A percentile compares a stretch with the other conserved stretches of the same genome.
Evolutionary conservation across 2,797 vertebrate species (phyloP).

Genomic region (Tangara arthus): DNA sequence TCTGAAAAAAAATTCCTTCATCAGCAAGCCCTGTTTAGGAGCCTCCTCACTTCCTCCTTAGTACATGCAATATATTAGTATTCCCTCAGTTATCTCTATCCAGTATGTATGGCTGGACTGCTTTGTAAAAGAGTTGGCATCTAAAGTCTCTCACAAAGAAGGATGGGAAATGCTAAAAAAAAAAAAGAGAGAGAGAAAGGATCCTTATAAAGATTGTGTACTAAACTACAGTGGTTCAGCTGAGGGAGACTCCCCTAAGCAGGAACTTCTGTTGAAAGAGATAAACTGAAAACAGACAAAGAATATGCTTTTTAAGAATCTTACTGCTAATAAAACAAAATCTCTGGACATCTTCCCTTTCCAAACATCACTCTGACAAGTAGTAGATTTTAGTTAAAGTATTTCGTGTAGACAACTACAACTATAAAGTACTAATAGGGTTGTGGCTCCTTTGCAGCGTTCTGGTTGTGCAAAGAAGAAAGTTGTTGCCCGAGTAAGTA

Average conservation of each 20-base stretch:
- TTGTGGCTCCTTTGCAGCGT: conserved; percentile 24
- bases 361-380: neutral
- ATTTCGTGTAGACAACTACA: neutral
- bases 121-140: neutral
- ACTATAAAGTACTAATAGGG: neutral
- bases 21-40: neutral
- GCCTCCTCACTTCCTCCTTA: neutral
- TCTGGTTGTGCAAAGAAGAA: conserved; percentile 57
- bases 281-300: neutral
- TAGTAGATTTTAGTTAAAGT: neutral
- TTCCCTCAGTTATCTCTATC: neutral
- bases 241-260: neutral
- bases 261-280: neutral
- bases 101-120: neutral
- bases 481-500: conserved; percentile 52
- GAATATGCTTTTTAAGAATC: neutral
- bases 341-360: neutral
- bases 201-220: neutral
- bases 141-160: neutral
- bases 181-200: neutral
- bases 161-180: neutral
- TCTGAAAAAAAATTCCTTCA: neutral
- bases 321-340: neutral
- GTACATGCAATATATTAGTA: neutral
- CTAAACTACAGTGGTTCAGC: neutral